These are phyloP conservation scores for Rallus crepitans DNA, from an alignment of 2,797 vertebrate genomes.

Conservation along the genomic window DNA sequence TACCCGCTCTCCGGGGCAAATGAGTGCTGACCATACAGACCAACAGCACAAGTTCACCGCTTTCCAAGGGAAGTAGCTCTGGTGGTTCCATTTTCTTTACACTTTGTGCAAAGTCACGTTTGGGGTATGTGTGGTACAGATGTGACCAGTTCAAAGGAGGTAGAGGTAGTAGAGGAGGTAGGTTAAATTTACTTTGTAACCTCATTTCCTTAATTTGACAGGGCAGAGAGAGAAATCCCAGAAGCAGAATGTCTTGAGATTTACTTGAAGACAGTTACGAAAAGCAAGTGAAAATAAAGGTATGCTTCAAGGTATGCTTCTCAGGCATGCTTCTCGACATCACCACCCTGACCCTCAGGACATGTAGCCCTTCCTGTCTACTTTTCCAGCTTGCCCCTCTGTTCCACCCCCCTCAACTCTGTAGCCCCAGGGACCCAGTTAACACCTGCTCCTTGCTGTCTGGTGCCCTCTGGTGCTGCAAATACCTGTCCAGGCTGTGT, in stretches of 20 bases:
- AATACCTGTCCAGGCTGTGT: not conserved
- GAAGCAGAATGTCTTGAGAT: not conserved
- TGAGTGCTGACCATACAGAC: not conserved
- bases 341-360: not conserved
- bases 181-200: not conserved
- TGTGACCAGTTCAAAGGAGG: not conserved
- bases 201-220: not conserved
- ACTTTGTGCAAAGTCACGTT: not conserved
- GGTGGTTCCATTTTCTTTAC: not conserved
- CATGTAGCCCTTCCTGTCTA: not conserved
- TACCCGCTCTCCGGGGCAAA: not conserved
- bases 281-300: not conserved
- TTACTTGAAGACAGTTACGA: not conserved
- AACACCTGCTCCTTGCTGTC: constrained; percentile 6
- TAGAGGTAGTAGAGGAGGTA: not conserved
- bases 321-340: not conserved
- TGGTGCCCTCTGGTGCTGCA: constrained; percentile 61
- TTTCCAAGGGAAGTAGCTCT: not conserved
- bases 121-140: not conserved
- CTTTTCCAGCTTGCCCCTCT: not conserved
- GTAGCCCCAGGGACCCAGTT: not conserved
- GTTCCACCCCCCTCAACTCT: not conserved
- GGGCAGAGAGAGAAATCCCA: not conserved
- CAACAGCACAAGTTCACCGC: not conserved
- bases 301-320: not conserved